Evolutionary conservation across 2,797 vertebrate species (phyloP), one percentile per base, ranked within the genome.

Genomic region (Adrianichthys oophorus): DNA sequence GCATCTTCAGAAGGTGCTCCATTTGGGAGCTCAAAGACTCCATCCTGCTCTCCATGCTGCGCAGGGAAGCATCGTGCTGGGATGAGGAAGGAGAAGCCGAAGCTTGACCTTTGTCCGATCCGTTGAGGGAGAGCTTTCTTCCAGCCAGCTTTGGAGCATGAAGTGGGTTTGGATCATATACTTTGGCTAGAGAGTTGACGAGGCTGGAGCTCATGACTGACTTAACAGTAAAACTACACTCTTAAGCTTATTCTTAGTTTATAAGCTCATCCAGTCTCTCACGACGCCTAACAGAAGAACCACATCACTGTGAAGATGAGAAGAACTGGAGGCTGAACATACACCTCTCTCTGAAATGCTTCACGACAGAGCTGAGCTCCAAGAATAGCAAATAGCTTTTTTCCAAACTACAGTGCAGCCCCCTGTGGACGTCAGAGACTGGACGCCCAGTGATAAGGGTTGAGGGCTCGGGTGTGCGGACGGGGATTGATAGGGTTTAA

Each of bases 181-280:
- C 91, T 80, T 92, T 95, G 79, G 93, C 93, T 65, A 95, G 80
- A 70, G 91, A 94, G 85, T 91, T 95, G 62, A 94, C 93, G 52
- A 94, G 56, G 68, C 89, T 91, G 4, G 80, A 90, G 60, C 60
- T 92, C 90, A 92, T 91, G 84, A 17, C 53, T 69, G 68, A 52
- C 45, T 54, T n/a, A 8, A 15, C 17, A 18, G 43, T 17, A 45
- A 48, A 49, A 44, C 0, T 4, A 48, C 32, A 23, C n/a, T 26
- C 43, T 54, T 21, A 18, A 40, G n/a, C n/a, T n/a, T n/a, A n/a
- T n/a, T n/a, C n/a, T n/a, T n/a, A n/a, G 17, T 16, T 13, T 14
- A 46, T 4, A 52, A 32, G n/a, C 71, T 62, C 7, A 7, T 42
- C 70, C 41, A 50, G 52, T 61, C 67, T 72, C 63, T 71, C 14